Percentiles rank a stretch among this genome's conserved stretches.
phyloP scores from a whole-genome alignment of 2,113 vertebrate species.

The Porphyrio hochstetteri region DNA sequence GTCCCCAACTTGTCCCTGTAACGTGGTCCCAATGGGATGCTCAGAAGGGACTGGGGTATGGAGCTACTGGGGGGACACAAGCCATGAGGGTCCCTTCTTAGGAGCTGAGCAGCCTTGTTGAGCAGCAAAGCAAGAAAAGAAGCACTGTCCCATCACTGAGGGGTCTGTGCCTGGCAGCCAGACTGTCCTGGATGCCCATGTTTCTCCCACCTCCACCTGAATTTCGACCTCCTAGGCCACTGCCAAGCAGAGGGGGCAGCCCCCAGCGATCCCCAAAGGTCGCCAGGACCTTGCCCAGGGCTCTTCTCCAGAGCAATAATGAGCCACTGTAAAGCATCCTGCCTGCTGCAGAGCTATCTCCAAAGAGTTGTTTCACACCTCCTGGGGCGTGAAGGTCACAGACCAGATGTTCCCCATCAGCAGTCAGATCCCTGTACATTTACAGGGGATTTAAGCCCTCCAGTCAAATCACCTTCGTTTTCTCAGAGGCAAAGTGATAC shows the following conservation, averaged over 20 bases:
- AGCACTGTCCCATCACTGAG: accelerated
- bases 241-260: accelerated
- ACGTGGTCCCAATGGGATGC: accelerated
- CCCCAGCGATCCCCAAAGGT: not conserved
- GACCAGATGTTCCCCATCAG: constrained; percentile 26
- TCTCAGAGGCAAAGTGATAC: not conserved
- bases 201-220: not conserved
- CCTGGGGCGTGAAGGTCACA: not conserved
- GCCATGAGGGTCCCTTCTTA: accelerated
- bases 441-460: not conserved
- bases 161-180: not conserved
- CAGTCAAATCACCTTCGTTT: not conserved
- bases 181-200: not conserved
- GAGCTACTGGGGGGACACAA: not conserved
- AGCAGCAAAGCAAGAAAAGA: not conserved
- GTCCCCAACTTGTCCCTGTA: not conserved
- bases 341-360: not conserved
- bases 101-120: not conserved
- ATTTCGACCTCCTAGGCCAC: accelerated
- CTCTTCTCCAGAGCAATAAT: accelerated
- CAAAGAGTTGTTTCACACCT: not conserved
- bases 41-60: accelerated
- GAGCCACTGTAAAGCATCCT: not conserved
- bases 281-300: not conserved
- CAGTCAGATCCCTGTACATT: not conserved